phyloP scores from a whole-genome alignment of 2,888 invertebrate species.

The Gymnosoma rotundatum region DNA sequence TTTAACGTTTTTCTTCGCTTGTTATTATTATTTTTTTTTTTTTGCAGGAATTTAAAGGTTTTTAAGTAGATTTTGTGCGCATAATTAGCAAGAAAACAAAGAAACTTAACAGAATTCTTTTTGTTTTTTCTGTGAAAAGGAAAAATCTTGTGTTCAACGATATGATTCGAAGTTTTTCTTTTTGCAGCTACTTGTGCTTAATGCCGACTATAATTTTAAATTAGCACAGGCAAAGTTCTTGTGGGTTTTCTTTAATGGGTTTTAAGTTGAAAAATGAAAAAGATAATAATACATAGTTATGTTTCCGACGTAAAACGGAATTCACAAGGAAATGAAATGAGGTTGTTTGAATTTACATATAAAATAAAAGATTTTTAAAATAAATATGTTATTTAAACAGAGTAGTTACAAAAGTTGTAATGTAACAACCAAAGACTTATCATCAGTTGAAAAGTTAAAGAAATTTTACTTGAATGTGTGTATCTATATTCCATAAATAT shows the following conservation, averaged over 20 bases:
- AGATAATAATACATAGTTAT: no score
- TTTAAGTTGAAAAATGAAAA: constrained; percentile 1
- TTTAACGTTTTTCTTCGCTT: not conserved
- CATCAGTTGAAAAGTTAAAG: no score
- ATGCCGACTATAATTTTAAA: constrained; percentile 48
- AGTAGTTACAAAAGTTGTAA: no score
- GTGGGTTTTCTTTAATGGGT: constrained; percentile 5
- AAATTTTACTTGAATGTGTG: no score
- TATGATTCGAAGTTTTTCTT: constrained; percentile 15
- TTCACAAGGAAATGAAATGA: no score
- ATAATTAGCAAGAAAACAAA: constrained; percentile 57
- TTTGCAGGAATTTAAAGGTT: constrained; percentile 47
- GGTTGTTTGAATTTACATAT: not conserved
- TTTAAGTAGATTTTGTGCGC: constrained; percentile 65
- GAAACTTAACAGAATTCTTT: constrained; percentile 5
- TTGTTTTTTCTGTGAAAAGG: not conserved
- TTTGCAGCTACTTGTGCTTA: constrained; percentile 16
- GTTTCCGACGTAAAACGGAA: no score
- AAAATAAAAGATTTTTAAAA: no score
- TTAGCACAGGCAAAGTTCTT: constrained; percentile 40
- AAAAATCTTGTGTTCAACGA: constrained; percentile 6
- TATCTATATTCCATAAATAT: no score
- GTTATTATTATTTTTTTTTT: not conserved
- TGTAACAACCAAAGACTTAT: no score
- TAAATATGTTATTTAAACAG: no score